Percentiles rank a stretch among this genome's conserved stretches.
Conservation (phyloP, 2,888 invertebrate genomes). For the Beris morrisii region DNA sequence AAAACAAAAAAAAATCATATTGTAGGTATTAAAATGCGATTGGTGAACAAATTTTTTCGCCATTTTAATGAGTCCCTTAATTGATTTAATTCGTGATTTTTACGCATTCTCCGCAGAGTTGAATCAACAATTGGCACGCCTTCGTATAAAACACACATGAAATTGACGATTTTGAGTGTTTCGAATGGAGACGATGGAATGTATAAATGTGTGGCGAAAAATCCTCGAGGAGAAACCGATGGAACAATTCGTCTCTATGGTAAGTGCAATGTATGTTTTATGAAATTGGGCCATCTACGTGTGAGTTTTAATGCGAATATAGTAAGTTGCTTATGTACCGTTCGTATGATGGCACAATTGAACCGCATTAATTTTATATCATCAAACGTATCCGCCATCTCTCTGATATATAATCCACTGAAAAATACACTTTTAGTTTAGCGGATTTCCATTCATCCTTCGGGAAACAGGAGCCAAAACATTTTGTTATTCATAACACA, state of each 20-base stretch:
- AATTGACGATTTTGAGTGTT: conserved; percentile 76
- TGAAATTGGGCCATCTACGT: no score
- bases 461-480: no score
- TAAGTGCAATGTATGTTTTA: conserved; percentile 59
- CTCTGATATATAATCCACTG: no score
- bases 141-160: conserved; percentile 86
- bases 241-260: conserved; percentile 86
- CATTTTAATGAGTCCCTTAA: no score
- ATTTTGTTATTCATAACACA: no score
- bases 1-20: background rate
- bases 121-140: conserved; percentile 71
- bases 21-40: background rate
- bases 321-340: no score
- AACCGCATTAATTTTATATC: no score
- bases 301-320: background rate
- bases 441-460: no score
- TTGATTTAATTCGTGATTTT: no score
- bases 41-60: background rate
- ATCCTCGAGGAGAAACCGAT: conserved; percentile 87
- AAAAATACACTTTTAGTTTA: no score
- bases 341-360: no score
- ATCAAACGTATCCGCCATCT: no score
- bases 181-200: conserved; percentile 80
- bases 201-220: conserved; percentile 83
- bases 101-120: conserved; percentile 49